Conservation (phyloP, 2,113 vertebrate species). For the Corythornis vintsioides region DNA sequence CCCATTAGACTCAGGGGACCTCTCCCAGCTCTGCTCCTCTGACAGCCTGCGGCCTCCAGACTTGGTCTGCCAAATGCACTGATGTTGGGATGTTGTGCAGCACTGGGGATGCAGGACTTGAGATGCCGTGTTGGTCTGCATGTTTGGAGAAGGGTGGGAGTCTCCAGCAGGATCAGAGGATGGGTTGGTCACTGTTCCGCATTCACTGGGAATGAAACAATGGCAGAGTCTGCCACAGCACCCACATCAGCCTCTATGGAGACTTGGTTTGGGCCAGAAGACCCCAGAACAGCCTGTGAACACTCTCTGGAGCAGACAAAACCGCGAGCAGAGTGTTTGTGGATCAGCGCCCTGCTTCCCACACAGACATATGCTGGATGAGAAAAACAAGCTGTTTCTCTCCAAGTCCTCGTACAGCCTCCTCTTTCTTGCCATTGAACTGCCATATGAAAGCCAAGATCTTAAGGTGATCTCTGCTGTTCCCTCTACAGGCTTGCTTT, state of each 20-base stretch:
- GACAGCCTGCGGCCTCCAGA: neutral
- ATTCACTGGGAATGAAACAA: neutral
- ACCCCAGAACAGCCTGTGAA: fast-evolving
- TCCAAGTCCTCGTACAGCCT: neutral
- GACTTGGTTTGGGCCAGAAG: neutral
- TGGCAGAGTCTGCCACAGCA: neutral
- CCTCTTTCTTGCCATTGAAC: neutral
- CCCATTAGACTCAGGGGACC: fast-evolving
- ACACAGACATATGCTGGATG: slow-evolving; percentile 38
- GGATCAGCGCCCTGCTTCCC: slow-evolving; percentile 37
- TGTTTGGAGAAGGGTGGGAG: neutral
- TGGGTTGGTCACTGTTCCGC: neutral
- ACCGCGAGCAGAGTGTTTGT: neutral
- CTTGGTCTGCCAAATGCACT: neutral
- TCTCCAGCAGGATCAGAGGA: neutral
- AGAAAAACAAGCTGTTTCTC: slow-evolving; percentile 20
- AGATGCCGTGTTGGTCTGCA: fast-evolving
- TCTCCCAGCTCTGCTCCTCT: neutral
- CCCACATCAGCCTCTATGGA: neutral
- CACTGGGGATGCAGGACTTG: neutral
- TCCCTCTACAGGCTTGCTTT: neutral
- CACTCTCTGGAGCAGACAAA: neutral
- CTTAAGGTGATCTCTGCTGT: neutral
- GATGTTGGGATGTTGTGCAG: neutral
- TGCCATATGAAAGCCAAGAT: neutral